These are phyloP conservation scores for Antechinus flavipes DNA, from an alignment of 2,113 vertebrate species.

Conservation along the genomic window DNA sequence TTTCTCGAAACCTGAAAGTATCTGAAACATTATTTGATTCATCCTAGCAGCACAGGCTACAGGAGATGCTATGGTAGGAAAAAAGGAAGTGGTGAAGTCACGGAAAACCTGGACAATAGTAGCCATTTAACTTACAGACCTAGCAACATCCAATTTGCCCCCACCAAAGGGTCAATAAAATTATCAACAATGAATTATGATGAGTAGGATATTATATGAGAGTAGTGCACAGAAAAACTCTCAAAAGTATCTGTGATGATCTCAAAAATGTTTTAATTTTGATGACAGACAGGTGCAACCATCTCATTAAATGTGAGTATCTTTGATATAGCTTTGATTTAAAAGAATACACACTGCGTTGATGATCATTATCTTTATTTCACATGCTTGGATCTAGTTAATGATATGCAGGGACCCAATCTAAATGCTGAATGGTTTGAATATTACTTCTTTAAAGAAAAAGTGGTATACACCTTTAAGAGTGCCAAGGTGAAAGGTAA, in stretches of 20 bases:
- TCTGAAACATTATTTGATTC: neutral
- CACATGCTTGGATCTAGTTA: neutral
- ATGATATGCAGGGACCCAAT: neutral
- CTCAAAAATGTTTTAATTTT: conserved; percentile 71
- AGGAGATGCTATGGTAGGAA: neutral
- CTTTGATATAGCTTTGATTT: conserved; percentile 62
- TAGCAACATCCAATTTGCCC: conserved; percentile 40
- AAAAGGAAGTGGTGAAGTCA: neutral
- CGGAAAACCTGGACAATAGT: neutral
- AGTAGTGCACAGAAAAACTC: conserved; percentile 54
- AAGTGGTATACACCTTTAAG: neutral
- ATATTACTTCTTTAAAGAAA: neutral
- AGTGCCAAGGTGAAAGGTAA: neutral
- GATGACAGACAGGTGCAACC: conserved; percentile 72
- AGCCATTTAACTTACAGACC: conserved; percentile 43
- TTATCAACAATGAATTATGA: conserved; percentile 63
- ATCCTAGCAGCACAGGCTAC: neutral
- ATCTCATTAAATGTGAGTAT: conserved; percentile 67
- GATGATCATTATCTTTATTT: conserved; percentile 33
- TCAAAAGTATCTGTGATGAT: conserved; percentile 61
- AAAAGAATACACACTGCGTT: conserved; percentile 55
- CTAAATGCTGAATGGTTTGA: neutral
- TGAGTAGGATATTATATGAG: conserved; percentile 58
- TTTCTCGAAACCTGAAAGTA: neutral
- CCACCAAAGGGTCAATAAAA: conserved; percentile 14